phyloP scores from a whole-genome alignment of 2,888 invertebrate genomes.

The Agrilus cyanescens region DNA sequence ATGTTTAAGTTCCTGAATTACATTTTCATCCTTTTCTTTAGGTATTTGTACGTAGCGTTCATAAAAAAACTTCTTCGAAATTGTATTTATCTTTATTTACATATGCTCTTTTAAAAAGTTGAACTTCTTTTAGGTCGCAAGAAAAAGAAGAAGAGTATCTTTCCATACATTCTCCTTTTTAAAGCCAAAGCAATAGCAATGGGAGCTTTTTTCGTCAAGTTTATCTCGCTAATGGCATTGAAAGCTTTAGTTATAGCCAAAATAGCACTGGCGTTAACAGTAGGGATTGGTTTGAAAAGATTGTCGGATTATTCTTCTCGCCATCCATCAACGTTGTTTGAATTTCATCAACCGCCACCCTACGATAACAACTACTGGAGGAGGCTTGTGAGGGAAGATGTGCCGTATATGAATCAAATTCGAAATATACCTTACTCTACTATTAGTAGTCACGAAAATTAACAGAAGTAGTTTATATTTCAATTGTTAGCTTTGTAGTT shows the following conservation, averaged over 20 bases:
- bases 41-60: no score
- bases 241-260: conserved; percentile 77
- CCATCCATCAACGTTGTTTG: no score
- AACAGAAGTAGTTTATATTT: no score
- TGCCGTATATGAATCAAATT: no score
- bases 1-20: no score
- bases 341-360: no score
- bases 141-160: conserved; percentile 67
- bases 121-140: conserved; percentile 50
- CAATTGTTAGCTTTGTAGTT: no score
- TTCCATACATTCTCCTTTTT: conserved; percentile 62
- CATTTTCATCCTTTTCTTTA: no score
- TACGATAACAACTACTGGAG: no score
- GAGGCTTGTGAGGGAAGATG: no score
- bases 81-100: neutral
- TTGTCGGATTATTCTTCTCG: conserved; percentile 40
- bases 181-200: conserved; percentile 70
- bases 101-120: neutral
- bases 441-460: no score
- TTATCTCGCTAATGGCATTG: conserved; percentile 67
- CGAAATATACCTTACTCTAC: no score
- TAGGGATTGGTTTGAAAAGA: conserved; percentile 61
- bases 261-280: conserved; percentile 66
- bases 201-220: conserved; percentile 65
- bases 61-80: neutral